Evolutionary conservation across 1,140 invertebrate species (phyloP).

Genomic region (Ceratoteleas bidentatus): DNA sequence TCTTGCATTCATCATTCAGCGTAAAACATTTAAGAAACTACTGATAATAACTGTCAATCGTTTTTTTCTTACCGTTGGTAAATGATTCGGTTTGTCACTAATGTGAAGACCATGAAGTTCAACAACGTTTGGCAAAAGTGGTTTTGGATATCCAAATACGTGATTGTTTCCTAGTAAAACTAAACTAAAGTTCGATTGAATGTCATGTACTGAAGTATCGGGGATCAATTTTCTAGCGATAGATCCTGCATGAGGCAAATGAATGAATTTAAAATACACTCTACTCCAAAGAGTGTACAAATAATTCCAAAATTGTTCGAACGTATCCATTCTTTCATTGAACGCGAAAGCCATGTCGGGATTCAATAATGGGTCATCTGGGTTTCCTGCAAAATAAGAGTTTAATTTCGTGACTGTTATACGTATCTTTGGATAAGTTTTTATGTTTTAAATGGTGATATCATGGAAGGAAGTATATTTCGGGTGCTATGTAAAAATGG

Average conservation of each 20-base stretch:
- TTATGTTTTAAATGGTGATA: too few species aligned
- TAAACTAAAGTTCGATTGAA: constrained; percentile 75
- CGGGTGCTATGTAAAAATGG: too few species aligned
- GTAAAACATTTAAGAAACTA: too few species aligned
- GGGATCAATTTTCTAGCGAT: constrained; percentile 69
- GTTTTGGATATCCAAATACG: constrained; percentile 76
- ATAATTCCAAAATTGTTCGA: constrained; percentile 70
- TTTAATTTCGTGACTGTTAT: too few species aligned
- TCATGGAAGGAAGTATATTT: too few species aligned
- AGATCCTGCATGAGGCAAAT: constrained; percentile 69
- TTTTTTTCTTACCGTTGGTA: constrained; percentile 22
- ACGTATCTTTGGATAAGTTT: too few species aligned
- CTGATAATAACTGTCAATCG: too few species aligned
- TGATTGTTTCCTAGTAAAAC: constrained; percentile 77
- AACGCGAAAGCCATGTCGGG: constrained; percentile 77
- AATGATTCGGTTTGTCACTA: constrained; percentile 33
- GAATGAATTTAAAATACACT: constrained; percentile 73
- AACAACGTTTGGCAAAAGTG: constrained; percentile 80
- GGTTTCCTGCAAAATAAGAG: constrained; percentile 74
- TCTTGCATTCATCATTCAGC: too few species aligned
- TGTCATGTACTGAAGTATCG: constrained; percentile 65
- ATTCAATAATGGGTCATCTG: constrained; percentile 75
- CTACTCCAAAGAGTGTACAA: constrained; percentile 74
- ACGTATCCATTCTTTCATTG: constrained; percentile 70
- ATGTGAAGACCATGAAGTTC: constrained; percentile 83